phyloP scores from a whole-genome alignment of 2,888 invertebrate genomes.

The Phytoseiulus persimilis region DNA sequence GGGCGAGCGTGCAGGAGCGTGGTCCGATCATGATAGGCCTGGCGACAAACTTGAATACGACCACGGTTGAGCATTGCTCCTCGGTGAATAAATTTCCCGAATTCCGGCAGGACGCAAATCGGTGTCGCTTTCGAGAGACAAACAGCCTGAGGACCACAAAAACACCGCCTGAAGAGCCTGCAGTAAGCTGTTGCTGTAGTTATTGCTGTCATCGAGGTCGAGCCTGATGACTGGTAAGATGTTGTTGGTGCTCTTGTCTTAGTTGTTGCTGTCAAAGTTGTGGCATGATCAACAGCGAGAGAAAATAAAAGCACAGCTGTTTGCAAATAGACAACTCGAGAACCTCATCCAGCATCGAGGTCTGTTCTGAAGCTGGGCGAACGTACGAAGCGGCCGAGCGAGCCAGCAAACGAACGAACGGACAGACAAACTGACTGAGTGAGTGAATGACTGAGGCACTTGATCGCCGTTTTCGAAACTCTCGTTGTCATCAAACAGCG shows the following conservation, averaged over 20 bases:
- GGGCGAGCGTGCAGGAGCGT: neutral
- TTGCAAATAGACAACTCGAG: slow-evolving; percentile 5
- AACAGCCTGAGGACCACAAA: too few species aligned
- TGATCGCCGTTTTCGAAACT: neutral
- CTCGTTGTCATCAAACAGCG: neutral
- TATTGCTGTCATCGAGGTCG: too few species aligned
- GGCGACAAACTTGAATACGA: neutral
- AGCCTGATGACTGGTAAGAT: neutral
- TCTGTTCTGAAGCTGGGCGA: neutral
- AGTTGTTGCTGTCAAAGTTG: neutral
- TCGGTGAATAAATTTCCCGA: neutral
- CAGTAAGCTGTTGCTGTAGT: too few species aligned
- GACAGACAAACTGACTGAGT: neutral
- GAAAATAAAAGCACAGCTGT: neutral
- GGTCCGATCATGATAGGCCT: neutral
- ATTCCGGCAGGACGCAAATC: too few species aligned
- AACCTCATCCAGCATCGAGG: neutral
- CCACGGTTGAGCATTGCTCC: neutral
- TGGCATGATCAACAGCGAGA: neutral
- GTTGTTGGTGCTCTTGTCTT: neutral
- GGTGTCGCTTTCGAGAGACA: too few species aligned
- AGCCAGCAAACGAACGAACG: neutral
- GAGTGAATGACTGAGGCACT: slow-evolving; percentile 5
- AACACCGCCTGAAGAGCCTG: too few species aligned
- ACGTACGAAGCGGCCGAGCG: neutral